These are phyloP conservation scores for Myanophis thanlyinensis DNA, from an alignment of 2,113 vertebrate genomes.

Conservation along the genomic window DNA sequence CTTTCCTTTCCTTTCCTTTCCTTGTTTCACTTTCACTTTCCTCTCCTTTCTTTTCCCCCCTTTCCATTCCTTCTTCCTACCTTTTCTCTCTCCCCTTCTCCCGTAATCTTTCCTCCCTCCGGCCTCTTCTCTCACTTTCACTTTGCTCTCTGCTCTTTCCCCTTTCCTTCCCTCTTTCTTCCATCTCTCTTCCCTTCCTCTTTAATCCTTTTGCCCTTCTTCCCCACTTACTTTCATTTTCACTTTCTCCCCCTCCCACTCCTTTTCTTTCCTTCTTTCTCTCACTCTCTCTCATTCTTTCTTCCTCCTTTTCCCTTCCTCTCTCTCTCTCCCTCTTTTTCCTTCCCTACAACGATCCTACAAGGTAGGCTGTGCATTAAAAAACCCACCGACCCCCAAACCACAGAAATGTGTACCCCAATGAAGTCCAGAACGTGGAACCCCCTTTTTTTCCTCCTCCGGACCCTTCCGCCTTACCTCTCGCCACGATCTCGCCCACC, in stretches of 20 bases:
- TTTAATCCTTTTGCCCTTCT: too few species aligned
- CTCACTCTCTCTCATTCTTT: too few species aligned
- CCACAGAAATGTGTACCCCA: background rate
- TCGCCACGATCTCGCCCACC: conserved; percentile 72
- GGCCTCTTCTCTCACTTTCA: background rate
- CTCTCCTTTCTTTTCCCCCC: background rate
- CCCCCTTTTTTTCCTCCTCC: background rate
- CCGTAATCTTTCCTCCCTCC: background rate
- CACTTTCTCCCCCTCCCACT: too few species aligned
- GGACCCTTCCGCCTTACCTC: conserved; percentile 57
- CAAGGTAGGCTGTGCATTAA: background rate
- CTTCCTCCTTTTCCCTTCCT: background rate
- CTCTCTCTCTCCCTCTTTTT: background rate
- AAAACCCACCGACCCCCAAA: background rate
- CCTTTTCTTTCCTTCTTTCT: too few species aligned
- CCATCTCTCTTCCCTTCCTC: too few species aligned
- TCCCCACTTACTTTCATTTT: too few species aligned
- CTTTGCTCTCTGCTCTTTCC: background rate
- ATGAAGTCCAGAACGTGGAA: background rate
- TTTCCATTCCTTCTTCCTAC: background rate
- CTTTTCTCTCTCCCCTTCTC: background rate
- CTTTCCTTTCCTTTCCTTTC: too few species aligned
- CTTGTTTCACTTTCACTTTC: too few species aligned
- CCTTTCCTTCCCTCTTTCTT: background rate
- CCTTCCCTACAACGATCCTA: background rate